Conservation (phyloP, 2,888 invertebrate species). For the Chironomus tentans region DNA sequence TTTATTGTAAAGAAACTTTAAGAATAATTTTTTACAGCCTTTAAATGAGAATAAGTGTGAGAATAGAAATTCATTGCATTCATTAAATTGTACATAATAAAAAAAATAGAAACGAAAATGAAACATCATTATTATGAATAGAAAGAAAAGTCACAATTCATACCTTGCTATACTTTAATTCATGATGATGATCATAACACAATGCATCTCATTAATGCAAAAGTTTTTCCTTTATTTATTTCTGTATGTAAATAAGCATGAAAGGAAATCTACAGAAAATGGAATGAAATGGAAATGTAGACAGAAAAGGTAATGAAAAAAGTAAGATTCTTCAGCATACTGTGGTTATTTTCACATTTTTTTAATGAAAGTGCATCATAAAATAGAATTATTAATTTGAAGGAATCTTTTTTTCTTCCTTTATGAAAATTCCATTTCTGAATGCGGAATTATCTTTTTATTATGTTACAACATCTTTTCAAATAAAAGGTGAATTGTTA, state of each 20-base stretch:
- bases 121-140: no score
- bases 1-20: no score
- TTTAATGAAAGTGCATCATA: background rate
- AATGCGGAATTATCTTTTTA: background rate
- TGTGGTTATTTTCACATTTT: background rate
- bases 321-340: background rate
- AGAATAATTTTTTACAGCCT: no score
- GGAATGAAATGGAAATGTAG: background rate
- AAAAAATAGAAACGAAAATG: background rate
- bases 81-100: background rate
- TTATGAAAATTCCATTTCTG: background rate
- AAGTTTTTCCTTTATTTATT: background rate
- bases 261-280: background rate
- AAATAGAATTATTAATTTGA: constrained; percentile 2
- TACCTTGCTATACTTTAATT: background rate
- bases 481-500: no score
- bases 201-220: background rate
- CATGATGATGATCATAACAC: constrained; percentile 5
- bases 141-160: background rate
- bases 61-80: background rate
- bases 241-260: no score
- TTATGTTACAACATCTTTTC: no score
- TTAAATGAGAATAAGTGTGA: no score
- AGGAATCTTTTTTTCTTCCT: background rate
- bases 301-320: background rate